phyloP scores from a whole-genome alignment of 2,113 vertebrate genomes.

The Leuciscus idus region DNA sequence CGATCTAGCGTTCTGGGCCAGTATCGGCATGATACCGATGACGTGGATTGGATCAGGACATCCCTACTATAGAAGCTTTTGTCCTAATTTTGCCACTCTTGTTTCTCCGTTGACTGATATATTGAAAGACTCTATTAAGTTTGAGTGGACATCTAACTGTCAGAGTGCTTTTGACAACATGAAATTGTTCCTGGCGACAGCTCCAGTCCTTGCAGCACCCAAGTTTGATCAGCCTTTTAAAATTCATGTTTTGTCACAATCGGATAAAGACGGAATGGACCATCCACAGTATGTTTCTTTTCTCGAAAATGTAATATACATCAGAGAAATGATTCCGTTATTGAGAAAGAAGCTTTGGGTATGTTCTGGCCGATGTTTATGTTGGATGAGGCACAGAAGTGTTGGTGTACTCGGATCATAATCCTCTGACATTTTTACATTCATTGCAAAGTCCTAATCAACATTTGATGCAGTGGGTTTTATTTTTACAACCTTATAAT shows the following conservation, averaged over 20 bases:
- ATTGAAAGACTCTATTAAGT: too few species aligned
- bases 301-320: conserved; percentile 20
- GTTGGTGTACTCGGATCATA: conserved; percentile 10
- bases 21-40: too few species aligned
- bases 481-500: neutral
- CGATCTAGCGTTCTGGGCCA: too few species aligned
- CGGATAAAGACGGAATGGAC: neutral
- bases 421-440: conserved; percentile 10
- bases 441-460: neutral
- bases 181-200: neutral
- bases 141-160: neutral
- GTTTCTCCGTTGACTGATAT: too few species aligned
- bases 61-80: too few species aligned
- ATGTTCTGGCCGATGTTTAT: neutral
- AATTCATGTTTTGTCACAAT: conserved; percentile 12
- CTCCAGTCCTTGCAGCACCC: neutral
- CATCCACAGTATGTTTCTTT: conserved; percentile 21
- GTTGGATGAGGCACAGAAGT: neutral
- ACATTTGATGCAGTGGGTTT: neutral
- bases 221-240: conserved; percentile 4
- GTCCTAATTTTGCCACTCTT: too few species aligned
- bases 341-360: neutral
- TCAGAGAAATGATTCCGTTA: neutral
- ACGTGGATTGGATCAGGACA: too few species aligned
- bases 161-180: neutral